Conservation (phyloP, 2,113 vertebrate genomes). For the Rattus rattus region DNA sequence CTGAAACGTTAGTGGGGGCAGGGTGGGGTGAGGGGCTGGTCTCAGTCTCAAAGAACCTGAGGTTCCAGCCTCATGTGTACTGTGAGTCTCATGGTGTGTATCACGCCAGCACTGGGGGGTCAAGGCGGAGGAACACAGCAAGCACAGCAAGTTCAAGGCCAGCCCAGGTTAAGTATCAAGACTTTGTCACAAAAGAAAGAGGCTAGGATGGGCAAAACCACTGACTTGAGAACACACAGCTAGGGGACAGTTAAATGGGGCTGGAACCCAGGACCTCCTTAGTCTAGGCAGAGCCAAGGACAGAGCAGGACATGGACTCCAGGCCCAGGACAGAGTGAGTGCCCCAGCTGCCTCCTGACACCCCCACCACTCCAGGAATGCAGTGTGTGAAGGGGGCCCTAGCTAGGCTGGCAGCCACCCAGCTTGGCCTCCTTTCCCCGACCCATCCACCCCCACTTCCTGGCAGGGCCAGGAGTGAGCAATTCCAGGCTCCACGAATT, state of each 20-base stretch:
- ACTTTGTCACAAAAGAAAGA: not conserved
- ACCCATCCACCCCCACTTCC: conserved; percentile 62
- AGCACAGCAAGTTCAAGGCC: not conserved
- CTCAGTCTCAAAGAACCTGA: not conserved
- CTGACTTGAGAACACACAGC: not conserved
- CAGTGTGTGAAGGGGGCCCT: conserved; percentile 63
- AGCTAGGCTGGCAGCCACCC: conserved; percentile 45
- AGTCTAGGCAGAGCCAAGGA: not conserved
- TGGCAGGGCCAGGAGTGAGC: conserved; percentile 69
- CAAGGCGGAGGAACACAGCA: not conserved
- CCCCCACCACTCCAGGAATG: conserved; percentile 70
- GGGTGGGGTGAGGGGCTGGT: not conserved
- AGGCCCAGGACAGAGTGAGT: not conserved
- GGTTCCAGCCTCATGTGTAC: not conserved
- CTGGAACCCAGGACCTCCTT: not conserved
- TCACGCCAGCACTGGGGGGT: not conserved
- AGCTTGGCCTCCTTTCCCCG: conserved; percentile 38
- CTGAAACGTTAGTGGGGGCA: not conserved
- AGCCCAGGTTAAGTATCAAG: not conserved
- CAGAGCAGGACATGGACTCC: not conserved
- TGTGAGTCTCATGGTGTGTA: not conserved
- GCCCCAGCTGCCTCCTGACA: conserved; percentile 42
- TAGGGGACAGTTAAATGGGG: not conserved
- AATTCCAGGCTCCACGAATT: conserved; percentile 65
- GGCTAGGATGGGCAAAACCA: not conserved